Percentiles rank a stretch among this genome's conserved stretches.
phyloP scores from a whole-genome alignment of 2,888 invertebrate species.

The Camptogramma bilineatum region DNA sequence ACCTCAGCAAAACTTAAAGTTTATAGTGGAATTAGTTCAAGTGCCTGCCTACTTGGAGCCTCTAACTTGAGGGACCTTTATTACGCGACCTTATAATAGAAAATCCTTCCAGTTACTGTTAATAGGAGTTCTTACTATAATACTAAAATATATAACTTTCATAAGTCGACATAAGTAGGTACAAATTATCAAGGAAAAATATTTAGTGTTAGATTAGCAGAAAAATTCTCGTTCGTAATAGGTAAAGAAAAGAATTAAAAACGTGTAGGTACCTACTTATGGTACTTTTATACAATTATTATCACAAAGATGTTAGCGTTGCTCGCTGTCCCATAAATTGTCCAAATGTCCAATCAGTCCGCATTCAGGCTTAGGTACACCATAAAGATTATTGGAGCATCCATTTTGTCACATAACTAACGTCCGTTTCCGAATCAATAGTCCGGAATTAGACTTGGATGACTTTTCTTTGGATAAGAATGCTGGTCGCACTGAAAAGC shows the following conservation, averaged over 20 bases:
- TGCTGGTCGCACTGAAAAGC: background rate
- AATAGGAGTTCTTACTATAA: too few species aligned
- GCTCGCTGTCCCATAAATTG: slow-evolving; percentile 35
- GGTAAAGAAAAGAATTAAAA: background rate
- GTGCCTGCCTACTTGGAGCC: background rate
- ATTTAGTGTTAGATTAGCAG: background rate
- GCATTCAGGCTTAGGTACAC: slow-evolving; percentile 36
- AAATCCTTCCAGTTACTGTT: background rate
- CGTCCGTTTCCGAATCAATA: slow-evolving; percentile 29
- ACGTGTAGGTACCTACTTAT: background rate
- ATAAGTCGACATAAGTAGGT: background rate
- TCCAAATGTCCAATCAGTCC: slow-evolving; percentile 40
- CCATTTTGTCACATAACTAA: slow-evolving; percentile 39
- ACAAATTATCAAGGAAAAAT: background rate
- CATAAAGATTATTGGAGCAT: slow-evolving; percentile 43
- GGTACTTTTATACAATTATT: background rate
- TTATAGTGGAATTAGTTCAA: background rate
- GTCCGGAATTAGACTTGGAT: slow-evolving; percentile 26
- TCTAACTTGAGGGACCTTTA: slow-evolving; percentile 11
- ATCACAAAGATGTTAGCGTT: slow-evolving; percentile 19
- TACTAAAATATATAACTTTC: background rate
- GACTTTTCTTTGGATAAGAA: slow-evolving; percentile 10
- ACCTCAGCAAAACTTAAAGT: background rate
- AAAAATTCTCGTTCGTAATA: background rate
- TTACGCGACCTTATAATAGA: background rate